Evolutionary conservation across 2,797 vertebrate species (phyloP), one percentile per base, ranked within the genome.

Genomic region (Chanos chanos): DNA sequence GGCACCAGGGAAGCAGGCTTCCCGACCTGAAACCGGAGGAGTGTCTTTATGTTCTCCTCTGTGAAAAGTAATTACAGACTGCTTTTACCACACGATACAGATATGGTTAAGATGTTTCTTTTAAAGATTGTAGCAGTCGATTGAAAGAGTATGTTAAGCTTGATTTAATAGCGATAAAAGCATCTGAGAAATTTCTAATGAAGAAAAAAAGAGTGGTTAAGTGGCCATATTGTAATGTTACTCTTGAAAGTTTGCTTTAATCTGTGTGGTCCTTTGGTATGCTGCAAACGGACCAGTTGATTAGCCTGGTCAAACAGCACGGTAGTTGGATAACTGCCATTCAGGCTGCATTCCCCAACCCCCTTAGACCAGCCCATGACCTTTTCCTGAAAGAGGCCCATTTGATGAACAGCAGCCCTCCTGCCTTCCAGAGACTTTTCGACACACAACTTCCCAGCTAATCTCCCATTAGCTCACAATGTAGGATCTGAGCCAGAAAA

Each of bases 381-480:
- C 54, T 57, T 48, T 59, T 60, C 50, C 52, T 10, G 2, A 66
- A 64, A 22, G 61, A 28, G 33, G 3, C 9, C 40, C 31, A 49
- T 61, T 64, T 60, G 55, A 77, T 51, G 49, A 68, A 45, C 52
- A 60, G 50, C 30, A n/a, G 21, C 49, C 43, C 2, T 24, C 55
- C 34, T 64, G 25, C 40, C 62, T 63, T 28, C 22, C 50, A 51
- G 24, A 54, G 53, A 47, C 36, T 51, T 60, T 47, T 70, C 53
- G 67, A 77, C 71, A 57, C 77, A 80, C 79, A 79, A 82, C 56
- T 67, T 71, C 64, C 55, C 57, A 74, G 64, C 71, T 87, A 83
- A 87, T 85, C 81, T 79, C 60, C 67, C 64, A 72, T 81, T 78
- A 82, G 76, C 73, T 75, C 61, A 55, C 70, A 66, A 71, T 53